Evolutionary conservation across 2,888 invertebrate species (phyloP).

Genomic region (Hemithea aestivaria): DNA sequence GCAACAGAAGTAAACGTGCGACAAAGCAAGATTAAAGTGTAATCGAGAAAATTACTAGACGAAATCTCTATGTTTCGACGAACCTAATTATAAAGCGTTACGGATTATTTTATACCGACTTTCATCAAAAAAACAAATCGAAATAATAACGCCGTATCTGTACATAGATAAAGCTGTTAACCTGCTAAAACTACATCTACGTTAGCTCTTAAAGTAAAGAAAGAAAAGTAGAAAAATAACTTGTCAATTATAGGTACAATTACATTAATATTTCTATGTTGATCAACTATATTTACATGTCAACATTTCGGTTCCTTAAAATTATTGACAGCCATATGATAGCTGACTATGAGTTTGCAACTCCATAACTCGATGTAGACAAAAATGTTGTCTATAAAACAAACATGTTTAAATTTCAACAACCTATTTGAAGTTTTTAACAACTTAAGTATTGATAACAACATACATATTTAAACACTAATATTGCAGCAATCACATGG

Average conservation of each 20-base stretch:
- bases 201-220: slow-evolving; percentile 53
- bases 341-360: slow-evolving; percentile 75
- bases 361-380: slow-evolving; percentile 66
- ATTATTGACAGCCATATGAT: slow-evolving; percentile 79
- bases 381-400: slow-evolving; percentile 50
- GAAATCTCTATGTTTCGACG: slow-evolving; percentile 69
- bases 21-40: slow-evolving; percentile 58
- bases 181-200: slow-evolving; percentile 26
- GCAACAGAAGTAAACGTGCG: slow-evolving; percentile 52
- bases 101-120: slow-evolving; percentile 62
- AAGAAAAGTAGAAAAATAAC: slow-evolving; percentile 77
- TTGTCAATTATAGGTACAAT: slow-evolving; percentile 72
- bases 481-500: no score
- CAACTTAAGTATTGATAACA: no score
- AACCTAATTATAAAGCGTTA: slow-evolving; percentile 78
- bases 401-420: slow-evolving; percentile 1
- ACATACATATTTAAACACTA: no score
- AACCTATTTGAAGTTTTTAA: no score
- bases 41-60: slow-evolving; percentile 62
- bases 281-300: slow-evolving; percentile 76
- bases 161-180: slow-evolving; percentile 20
- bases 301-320: slow-evolving; percentile 77
- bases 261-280: slow-evolving; percentile 73
- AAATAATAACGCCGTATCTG: slow-evolving; percentile 25
- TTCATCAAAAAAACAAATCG: slow-evolving; percentile 45